phyloP scores from a whole-genome alignment of 2,797 vertebrate species.

The Sebastes paucispinis region DNA sequence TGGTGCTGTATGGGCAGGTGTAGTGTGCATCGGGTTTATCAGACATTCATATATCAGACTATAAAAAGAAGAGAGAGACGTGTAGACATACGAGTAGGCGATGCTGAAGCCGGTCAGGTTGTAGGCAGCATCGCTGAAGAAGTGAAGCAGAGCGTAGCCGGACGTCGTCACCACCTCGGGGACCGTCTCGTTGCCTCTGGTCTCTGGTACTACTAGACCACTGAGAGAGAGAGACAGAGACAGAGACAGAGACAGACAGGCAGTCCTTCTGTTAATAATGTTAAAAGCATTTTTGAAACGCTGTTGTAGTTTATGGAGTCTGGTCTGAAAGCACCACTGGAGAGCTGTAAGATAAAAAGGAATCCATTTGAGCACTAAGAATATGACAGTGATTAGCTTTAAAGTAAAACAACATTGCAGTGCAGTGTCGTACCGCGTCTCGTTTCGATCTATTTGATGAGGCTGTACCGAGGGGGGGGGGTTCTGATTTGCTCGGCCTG shows the following conservation, averaged over 20 bases:
- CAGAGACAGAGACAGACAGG: too few relatives aligned
- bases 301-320: background rate
- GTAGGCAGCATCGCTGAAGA: slow-evolving; percentile 97
- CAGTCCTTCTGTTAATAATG: background rate
- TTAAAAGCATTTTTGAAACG: slow-evolving; percentile 1
- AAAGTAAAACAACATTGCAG: slow-evolving; percentile 14
- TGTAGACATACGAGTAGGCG: slow-evolving; percentile 80
- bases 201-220: slow-evolving; percentile 91
- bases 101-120: slow-evolving; percentile 97
- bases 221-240: slow-evolving; percentile 66
- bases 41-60: background rate
- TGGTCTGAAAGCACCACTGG: background rate
- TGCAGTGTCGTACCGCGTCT: background rate
- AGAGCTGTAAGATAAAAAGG: slow-evolving; percentile 15
- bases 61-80: background rate
- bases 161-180: slow-evolving; percentile 91
- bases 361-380: slow-evolving; percentile 9
- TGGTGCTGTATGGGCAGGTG: background rate
- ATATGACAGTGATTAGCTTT: slow-evolving; percentile 26
- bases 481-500: background rate
- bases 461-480: background rate
- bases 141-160: slow-evolving; percentile 91
- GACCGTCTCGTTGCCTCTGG: slow-evolving; percentile 86
- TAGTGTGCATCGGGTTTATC: too few relatives aligned
- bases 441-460: slow-evolving; percentile 1